phyloP scores from a whole-genome alignment of 2,888 invertebrate genomes.

The Alitta virens region DNA sequence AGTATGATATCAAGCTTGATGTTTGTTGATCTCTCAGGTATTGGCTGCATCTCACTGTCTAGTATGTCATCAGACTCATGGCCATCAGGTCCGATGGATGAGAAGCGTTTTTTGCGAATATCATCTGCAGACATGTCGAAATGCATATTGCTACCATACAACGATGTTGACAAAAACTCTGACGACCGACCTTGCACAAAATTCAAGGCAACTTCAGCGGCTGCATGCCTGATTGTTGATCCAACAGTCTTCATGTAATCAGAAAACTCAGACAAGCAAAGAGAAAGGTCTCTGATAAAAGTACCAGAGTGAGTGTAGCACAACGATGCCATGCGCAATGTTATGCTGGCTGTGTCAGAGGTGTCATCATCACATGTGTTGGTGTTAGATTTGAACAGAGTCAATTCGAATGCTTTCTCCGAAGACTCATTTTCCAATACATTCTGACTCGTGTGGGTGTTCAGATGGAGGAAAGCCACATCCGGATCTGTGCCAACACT shows the following conservation, averaged over 20 bases:
- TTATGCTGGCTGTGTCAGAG: background rate
- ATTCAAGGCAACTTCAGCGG: conserved; percentile 89
- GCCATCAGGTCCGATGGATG: background rate
- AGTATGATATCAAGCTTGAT: conserved; percentile 69
- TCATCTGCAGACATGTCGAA: conserved; percentile 21
- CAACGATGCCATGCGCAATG: conserved; percentile 78
- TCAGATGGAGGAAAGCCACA: conserved; percentile 16
- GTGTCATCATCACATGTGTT: background rate
- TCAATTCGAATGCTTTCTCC: conserved; percentile 27
- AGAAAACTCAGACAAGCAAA: conserved; percentile 86
- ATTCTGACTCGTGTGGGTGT: conserved; percentile 28
- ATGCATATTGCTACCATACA: conserved; percentile 33
- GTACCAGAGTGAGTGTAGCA: conserved; percentile 91
- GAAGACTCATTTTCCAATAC: background rate
- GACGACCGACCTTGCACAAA: conserved; percentile 58
- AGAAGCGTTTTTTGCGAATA: background rate
- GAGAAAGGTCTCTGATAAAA: conserved; percentile 79
- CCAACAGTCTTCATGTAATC: conserved; percentile 83
- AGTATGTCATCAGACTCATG: background rate
- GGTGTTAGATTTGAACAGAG: conserved; percentile 1
- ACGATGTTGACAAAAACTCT: conserved; percentile 11
- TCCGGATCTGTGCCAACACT: conserved; percentile 76
- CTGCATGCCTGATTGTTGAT: conserved; percentile 81
- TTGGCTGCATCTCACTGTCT: background rate
- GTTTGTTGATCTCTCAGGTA: background rate